Conservation (phyloP, 37 sponge, comb jelly and placozoan genomes). For the Ephydatia muelleri region DNA sequence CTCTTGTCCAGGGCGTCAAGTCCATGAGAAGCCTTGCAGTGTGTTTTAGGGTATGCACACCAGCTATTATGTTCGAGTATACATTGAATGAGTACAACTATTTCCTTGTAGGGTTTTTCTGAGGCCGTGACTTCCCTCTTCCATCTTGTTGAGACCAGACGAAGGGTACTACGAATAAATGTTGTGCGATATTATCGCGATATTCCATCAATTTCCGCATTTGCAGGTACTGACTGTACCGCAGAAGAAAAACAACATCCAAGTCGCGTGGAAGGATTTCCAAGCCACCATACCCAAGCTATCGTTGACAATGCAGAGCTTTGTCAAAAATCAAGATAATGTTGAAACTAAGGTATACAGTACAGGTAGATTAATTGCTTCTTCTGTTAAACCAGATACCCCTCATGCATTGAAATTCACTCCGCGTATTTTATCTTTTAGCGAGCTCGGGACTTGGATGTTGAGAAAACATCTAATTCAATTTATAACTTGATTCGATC, state of each 20-base stretch:
- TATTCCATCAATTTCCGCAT: no score
- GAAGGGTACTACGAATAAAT: conserved; percentile 35
- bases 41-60: conserved; percentile 70
- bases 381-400: not conserved
- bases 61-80: not conserved
- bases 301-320: conserved; percentile 66
- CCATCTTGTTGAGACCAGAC: conserved; percentile 61
- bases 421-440: not conserved
- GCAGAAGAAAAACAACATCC: conserved; percentile 45
- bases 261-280: conserved; percentile 35
- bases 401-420: not conserved
- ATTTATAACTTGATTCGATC: conserved; percentile 43
- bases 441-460: conserved; percentile 17
- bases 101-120: conserved; percentile 64
- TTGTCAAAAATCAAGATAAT: conserved; percentile 51
- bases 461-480: conserved; percentile 15
- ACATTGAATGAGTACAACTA: not conserved
- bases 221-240: conserved; percentile 69
- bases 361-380: no score
- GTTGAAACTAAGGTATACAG: conserved; percentile 20
- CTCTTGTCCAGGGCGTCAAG: conserved; percentile 63
- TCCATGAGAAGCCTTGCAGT: conserved; percentile 85
- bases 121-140: conserved; percentile 68
- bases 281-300: conserved; percentile 64
- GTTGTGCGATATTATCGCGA: not conserved